These are phyloP conservation scores for Plebejus melissa DNA, from an alignment of 2,888 invertebrate genomes.

Conservation along the genomic window DNA sequence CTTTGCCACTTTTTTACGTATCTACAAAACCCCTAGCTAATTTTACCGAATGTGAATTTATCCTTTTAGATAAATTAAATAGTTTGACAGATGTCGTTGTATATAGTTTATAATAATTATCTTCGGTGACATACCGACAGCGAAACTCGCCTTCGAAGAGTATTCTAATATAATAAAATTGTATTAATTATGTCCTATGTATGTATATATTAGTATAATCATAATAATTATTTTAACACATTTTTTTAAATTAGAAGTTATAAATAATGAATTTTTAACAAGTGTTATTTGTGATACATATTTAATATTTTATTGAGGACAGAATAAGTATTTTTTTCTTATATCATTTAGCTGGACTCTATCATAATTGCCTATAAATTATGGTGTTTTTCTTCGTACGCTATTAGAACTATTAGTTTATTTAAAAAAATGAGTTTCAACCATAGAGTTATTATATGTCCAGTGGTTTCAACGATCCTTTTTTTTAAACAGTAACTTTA, in stretches of 20 bases:
- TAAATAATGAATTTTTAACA: too few relatives aligned
- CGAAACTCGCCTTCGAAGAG: conserved; percentile 13
- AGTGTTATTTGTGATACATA: not conserved
- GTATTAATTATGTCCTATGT: not conserved
- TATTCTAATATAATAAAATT: not conserved
- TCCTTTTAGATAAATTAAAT: conserved; percentile 34
- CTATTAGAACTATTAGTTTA: too few relatives aligned
- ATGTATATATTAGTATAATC: not conserved
- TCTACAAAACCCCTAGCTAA: conserved; percentile 53
- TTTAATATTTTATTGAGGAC: not conserved
- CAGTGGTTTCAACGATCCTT: too few relatives aligned
- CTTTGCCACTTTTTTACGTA: conserved; percentile 77
- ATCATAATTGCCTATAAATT: too few relatives aligned
- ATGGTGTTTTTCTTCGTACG: too few relatives aligned
- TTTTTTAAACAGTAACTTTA: too few relatives aligned
- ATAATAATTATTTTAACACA: too few relatives aligned
- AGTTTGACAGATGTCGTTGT: conserved; percentile 18
- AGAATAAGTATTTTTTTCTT: not conserved
- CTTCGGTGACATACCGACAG: conserved; percentile 15
- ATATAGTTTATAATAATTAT: conserved; percentile 28
- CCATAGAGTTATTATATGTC: too few relatives aligned
- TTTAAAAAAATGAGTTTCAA: too few relatives aligned
- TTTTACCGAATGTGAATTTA: conserved; percentile 45
- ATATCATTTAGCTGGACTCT: too few relatives aligned
- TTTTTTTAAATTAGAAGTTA: too few relatives aligned